Conservation (phyloP, 1,140 invertebrate species). For the Diorhabda sublineata region DNA sequence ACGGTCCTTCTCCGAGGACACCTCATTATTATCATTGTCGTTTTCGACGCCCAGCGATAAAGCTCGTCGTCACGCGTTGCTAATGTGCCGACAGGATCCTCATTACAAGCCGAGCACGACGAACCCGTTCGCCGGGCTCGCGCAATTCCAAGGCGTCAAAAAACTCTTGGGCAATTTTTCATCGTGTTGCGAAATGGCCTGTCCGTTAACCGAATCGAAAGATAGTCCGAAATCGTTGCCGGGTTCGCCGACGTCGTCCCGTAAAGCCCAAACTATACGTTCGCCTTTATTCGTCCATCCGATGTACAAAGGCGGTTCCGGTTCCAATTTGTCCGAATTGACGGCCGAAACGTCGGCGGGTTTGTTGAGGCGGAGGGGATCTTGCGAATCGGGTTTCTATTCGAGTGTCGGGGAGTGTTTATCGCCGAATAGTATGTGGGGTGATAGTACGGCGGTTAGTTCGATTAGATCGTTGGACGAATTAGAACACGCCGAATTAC, state of each 20-base stretch:
- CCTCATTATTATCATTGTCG: constrained; percentile 52
- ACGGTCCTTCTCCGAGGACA: constrained; percentile 67
- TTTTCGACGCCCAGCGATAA: constrained; percentile 63
- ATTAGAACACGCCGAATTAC: constrained; percentile 51
- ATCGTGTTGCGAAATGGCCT: constrained; percentile 70
- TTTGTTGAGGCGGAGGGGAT: constrained; percentile 65
- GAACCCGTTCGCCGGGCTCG: constrained; percentile 69
- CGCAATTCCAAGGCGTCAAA: constrained; percentile 65
- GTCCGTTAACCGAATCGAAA: constrained; percentile 51
- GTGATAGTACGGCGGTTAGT: constrained; percentile 49
- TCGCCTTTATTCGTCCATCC: constrained; percentile 49
- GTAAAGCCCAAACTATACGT: constrained; percentile 39
- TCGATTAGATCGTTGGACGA: constrained; percentile 60
- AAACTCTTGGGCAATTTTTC: constrained; percentile 75
- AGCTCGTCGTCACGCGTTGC: constrained; percentile 65
- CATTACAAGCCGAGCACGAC: constrained; percentile 66
- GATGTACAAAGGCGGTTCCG: constrained; percentile 46
- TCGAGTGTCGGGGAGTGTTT: constrained; percentile 57
- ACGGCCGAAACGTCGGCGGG: constrained; percentile 38
- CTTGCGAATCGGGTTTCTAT: constrained; percentile 85
- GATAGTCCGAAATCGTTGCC: constrained; percentile 50
- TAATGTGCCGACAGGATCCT: constrained; percentile 74
- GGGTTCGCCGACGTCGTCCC: constrained; percentile 48
- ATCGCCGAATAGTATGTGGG: constrained; percentile 46
- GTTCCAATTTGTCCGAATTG: constrained; percentile 45